Evolutionary conservation across 2,888 invertebrate genomes (phyloP), one percentile per base, ranked within the genome.

Genomic region (Drosophila stalkeri): DNA sequence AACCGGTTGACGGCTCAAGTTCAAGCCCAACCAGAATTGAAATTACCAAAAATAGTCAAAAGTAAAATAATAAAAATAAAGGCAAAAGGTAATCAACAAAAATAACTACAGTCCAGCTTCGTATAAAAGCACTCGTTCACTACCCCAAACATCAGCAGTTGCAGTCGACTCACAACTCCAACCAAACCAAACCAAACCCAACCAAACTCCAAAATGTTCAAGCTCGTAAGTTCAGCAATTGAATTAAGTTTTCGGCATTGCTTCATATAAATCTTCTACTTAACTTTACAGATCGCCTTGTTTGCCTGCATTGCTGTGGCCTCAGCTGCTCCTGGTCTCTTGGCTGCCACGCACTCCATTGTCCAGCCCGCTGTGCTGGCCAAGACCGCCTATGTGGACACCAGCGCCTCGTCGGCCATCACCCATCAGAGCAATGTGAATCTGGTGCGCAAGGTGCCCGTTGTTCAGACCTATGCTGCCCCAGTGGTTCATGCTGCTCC

Each of bases 401-500:
- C 86, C 56, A 89, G 90, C 63, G 94, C 94, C 90, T 94, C 76
- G 47, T 91, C 92, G 27, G 92, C 95, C 12, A 93, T 94, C 3
- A 95, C 95, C 23, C 94, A 95, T 66, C 94, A 95, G 82, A 94
- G 94, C 72, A 94, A 94, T 14, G 88, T 94, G 23, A 94, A 94
- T 72, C 90, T 94, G 46, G 94, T 91, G 20, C 92, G 93, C 18
- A 93, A 94, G 16, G 94, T 94, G 18, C 93, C 80, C 0, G 56
- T 78, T 0, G 74, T 80, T 9, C 74, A 71, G 16, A 47, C 84
- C n/a, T 54, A 54, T 16, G 61, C 76, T n/a, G 67, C 73, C 2
- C 69, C 77, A 0, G 65, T 72, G 9, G 69, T 80, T 0, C 81
- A 82, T 31, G 70, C 85, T 2, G 80, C 78, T 46, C 70, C 77